A percentile compares a stretch with the other conserved stretches of the same genome.
phyloP scores from a whole-genome alignment of 2,888 invertebrate genomes.

The Amorpha juglandis region DNA sequence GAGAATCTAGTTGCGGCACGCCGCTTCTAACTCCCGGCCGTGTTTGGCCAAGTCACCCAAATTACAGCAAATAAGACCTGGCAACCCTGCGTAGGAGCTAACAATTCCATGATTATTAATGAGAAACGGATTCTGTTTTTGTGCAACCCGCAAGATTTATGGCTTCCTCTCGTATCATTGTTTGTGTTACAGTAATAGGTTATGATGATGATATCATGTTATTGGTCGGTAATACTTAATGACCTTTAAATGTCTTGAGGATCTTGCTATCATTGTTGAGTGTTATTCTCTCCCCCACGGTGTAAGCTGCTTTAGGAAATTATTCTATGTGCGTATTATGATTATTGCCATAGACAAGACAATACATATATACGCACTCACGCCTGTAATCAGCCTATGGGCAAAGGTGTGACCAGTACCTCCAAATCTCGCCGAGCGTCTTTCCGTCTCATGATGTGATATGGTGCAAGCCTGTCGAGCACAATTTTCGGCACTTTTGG shows the following conservation, averaged over 20 bases:
- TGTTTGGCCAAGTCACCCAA: not conserved
- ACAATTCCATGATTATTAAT: slow-evolving; percentile 16
- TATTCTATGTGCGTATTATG: no score
- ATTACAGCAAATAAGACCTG: not conserved
- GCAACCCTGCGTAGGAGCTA: not conserved
- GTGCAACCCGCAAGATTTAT: slow-evolving; percentile 10
- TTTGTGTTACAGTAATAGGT: not conserved
- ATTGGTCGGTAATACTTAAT: not conserved
- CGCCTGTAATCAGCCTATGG: no score
- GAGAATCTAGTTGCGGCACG: no score
- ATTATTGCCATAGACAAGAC: no score
- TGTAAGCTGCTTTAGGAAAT: no score
- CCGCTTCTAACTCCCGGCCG: no score
- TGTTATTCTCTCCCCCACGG: not conserved
- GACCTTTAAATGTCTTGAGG: not conserved
- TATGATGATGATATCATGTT: not conserved
- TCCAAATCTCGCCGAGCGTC: no score
- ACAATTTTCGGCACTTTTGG: no score
- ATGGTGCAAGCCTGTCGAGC: no score
- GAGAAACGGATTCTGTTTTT: slow-evolving; percentile 18
- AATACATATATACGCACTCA: no score
- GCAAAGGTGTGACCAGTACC: no score
- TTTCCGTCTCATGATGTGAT: no score
- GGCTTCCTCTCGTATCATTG: slow-evolving; percentile 17
- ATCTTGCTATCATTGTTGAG: not conserved